phyloP scores from a whole-genome alignment of 2,888 invertebrate genomes.

The Omphaloscelis lunosa region DNA sequence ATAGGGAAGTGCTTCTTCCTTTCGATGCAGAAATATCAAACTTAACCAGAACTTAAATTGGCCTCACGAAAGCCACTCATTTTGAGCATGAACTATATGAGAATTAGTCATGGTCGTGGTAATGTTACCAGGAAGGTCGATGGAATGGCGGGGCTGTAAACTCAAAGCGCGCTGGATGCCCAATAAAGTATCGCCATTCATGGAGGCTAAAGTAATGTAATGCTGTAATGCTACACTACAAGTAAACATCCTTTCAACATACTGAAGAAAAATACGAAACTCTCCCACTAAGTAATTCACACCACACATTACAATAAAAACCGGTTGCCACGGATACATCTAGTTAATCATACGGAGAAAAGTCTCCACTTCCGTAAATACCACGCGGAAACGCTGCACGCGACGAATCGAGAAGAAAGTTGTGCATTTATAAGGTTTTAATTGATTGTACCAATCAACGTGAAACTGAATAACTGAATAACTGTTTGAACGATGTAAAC shows the following conservation, averaged over 20 bases:
- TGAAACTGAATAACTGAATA: too few species aligned
- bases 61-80: not conserved
- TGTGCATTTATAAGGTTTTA: constrained; percentile 36
- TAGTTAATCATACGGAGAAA: constrained; percentile 41
- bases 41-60: not conserved
- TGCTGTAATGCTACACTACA: too few species aligned
- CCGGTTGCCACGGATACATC: constrained; percentile 34
- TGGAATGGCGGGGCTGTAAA: too few species aligned
- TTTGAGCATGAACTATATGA: too few species aligned
- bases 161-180: too few species aligned
- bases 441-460: constrained; percentile 45
- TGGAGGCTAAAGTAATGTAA: too few species aligned
- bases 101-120: too few species aligned
- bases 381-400: constrained; percentile 44
- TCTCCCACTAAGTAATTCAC: constrained; percentile 16
- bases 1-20: not conserved
- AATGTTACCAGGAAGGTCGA: too few species aligned
- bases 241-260: not conserved
- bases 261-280: not conserved
- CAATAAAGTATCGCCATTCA: too few species aligned
- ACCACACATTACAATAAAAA: constrained; percentile 11
- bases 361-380: constrained; percentile 39
- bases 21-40: not conserved
- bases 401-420: constrained; percentile 43
- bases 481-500: not conserved